A percentile compares a stretch with the other conserved stretches of the same genome.
Evolutionary conservation across 1,140 invertebrate species (phyloP).

Genomic region (Aphis craccivora): DNA sequence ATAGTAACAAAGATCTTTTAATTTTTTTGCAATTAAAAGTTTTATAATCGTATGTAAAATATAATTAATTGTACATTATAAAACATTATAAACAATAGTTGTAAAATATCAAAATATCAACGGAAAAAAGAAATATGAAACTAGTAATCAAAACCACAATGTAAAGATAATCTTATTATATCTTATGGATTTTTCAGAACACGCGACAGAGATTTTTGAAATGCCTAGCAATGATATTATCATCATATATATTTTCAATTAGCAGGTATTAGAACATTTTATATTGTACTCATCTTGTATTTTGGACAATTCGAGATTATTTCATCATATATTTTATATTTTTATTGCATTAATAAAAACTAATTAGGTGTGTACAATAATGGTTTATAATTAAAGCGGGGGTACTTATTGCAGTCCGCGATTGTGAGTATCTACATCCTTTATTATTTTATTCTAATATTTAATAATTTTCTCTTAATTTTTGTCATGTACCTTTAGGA

Average conservation of each 20-base stretch:
- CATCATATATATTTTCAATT: neutral
- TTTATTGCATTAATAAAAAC: neutral
- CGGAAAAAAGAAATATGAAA: neutral
- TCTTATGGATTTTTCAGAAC: neutral
- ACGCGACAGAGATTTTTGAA: neutral
- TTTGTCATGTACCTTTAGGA: no score
- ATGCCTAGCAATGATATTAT: neutral
- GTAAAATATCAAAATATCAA: neutral
- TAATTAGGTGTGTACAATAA: neutral
- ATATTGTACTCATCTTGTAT: neutral
- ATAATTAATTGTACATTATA: neutral
- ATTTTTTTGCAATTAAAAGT: neutral
- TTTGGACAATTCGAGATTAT: neutral
- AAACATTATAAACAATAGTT: neutral
- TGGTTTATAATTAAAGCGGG: neutral
- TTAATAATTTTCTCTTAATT: neutral
- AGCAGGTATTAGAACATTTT: neutral
- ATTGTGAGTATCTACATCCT: neutral
- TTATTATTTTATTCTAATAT: neutral
- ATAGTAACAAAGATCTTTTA: neutral
- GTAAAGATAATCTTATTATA: neutral
- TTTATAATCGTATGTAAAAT: neutral
- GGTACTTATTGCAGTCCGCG: neutral
- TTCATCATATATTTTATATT: neutral
- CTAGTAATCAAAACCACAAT: neutral